Conservation (phyloP, 2,888 invertebrate genomes). For the Xylota sylvarum region DNA sequence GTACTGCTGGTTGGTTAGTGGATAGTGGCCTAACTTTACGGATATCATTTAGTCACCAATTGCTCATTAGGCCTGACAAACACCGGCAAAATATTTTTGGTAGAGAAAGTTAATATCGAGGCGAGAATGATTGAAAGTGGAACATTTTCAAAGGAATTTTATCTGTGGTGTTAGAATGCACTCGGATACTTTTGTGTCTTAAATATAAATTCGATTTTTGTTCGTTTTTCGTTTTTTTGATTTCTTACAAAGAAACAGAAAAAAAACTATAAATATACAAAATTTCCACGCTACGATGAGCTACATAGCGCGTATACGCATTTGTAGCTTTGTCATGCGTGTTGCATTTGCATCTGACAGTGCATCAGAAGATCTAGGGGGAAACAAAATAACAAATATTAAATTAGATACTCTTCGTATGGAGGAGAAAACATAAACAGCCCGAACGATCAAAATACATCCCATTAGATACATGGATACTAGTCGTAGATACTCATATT, state of each 20-base stretch:
- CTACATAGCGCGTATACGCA: slow-evolving; percentile 35
- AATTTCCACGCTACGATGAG: slow-evolving; percentile 53
- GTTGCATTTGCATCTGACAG: slow-evolving; percentile 47
- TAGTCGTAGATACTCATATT: slow-evolving; percentile 36
- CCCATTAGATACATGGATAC: slow-evolving; percentile 32
- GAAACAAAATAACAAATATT: slow-evolving; percentile 19
- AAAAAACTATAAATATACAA: slow-evolving; percentile 49
- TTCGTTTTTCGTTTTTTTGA: no score
- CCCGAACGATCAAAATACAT: slow-evolving; percentile 31
- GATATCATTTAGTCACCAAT: slow-evolving; percentile 68
- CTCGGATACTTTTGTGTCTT: slow-evolving; percentile 24
- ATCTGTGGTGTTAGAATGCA: slow-evolving; percentile 24
- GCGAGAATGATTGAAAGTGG: slow-evolving; percentile 54
- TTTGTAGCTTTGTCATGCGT: slow-evolving; percentile 63
- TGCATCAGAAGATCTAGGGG: slow-evolving; percentile 40
- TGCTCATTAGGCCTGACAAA: slow-evolving; percentile 70
- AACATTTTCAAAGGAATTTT: slow-evolving; percentile 51
- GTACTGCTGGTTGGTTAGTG: background rate
- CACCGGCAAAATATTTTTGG: background rate
- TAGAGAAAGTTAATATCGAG: slow-evolving; percentile 30
- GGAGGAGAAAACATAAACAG: slow-evolving; percentile 41
- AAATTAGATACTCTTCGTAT: slow-evolving; percentile 49
- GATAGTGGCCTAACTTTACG: slow-evolving; percentile 13
- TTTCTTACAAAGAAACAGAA: background rate
- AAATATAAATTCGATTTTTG: slow-evolving; percentile 29